phyloP scores from a whole-genome alignment of 2,113 vertebrate genomes.

The Tetrax tetrax region DNA sequence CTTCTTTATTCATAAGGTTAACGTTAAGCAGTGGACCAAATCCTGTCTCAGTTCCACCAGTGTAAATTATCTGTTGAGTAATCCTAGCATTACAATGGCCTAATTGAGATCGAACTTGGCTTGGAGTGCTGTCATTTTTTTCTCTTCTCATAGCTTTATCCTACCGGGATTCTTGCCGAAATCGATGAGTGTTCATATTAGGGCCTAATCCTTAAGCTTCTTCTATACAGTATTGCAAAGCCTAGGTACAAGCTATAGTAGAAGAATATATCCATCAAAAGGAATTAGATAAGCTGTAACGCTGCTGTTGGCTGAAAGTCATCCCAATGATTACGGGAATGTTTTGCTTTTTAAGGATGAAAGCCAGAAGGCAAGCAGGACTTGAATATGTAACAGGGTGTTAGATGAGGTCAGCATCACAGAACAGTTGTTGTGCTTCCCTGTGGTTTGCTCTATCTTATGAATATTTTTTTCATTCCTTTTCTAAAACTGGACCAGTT shows the following conservation, averaged over 20 bases:
- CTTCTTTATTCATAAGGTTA: conserved; percentile 40
- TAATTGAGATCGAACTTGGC: conserved; percentile 15
- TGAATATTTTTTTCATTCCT: not conserved
- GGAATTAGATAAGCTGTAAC: conserved; percentile 6
- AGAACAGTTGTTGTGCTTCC: not conserved
- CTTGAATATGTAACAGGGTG: not conserved
- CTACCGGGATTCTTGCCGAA: not conserved
- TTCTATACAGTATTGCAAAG: conserved; percentile 5
- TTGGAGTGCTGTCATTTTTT: not conserved
- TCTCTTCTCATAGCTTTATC: not conserved
- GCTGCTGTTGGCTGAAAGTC: not conserved
- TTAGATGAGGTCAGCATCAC: not conserved
- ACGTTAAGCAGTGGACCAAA: conserved; percentile 42
- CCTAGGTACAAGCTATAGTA: not conserved
- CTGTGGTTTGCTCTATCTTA: not conserved
- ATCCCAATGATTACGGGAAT: not conserved
- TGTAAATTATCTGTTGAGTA: conserved; percentile 41
- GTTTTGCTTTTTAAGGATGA: conserved; percentile 53
- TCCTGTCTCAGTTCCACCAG: not conserved
- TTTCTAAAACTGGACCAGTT: not conserved
- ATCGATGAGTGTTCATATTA: not conserved
- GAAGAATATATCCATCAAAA: conserved; percentile 4
- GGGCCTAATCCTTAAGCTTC: not conserved
- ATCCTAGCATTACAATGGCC: not conserved
- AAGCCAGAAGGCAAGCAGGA: conserved; percentile 1